A percentile compares a stretch with the other conserved stretches of the same genome.
phyloP scores from a whole-genome alignment of 1,140 invertebrate genomes.

The Pachyrhynchus sulphureomaculatus region DNA sequence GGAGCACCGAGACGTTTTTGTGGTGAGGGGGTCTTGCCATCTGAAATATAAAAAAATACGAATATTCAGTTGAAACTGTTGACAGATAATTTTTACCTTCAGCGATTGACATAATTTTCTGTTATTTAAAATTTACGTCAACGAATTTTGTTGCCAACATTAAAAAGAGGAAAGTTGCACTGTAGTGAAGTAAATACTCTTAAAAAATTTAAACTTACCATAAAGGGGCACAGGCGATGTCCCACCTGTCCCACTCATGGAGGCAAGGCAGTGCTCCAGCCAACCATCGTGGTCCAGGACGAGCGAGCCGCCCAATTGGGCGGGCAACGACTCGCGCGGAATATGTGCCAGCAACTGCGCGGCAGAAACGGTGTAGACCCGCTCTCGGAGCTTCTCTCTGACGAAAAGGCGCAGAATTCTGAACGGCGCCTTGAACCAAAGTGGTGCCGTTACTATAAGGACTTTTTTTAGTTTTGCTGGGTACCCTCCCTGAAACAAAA shows the following conservation, averaged over 20 bases:
- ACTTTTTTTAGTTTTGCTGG: conserved; percentile 97
- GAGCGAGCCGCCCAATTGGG: conserved; percentile 82
- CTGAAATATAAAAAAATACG: conserved; percentile 28
- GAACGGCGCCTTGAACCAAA: conserved; percentile 98
- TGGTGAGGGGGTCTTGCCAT: conserved; percentile 48
- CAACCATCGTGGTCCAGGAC: conserved; percentile 86
- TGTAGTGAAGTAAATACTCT: no score
- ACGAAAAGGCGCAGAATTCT: conserved; percentile 95
- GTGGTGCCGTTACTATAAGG: conserved; percentile 92
- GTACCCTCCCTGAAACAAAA: conserved; percentile 84
- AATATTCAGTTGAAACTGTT: no score
- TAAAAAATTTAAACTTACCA: conserved; percentile 41
- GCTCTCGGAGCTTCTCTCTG: conserved; percentile 90
- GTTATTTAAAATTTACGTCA: no score
- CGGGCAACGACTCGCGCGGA: conserved; percentile 78
- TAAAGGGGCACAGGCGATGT: conserved; percentile 47
- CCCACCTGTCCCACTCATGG: conserved; percentile 62
- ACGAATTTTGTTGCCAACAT: no score
- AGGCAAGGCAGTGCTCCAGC: conserved; percentile 73
- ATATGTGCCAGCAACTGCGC: conserved; percentile 78
- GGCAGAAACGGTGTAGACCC: conserved; percentile 92
- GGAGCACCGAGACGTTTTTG: conserved; percentile 43
- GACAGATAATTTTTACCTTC: no score
- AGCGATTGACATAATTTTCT: no score
- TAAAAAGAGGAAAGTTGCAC: no score